Conservation (phyloP, 2,113 vertebrate species). For the Oryzias melastigma region DNA sequence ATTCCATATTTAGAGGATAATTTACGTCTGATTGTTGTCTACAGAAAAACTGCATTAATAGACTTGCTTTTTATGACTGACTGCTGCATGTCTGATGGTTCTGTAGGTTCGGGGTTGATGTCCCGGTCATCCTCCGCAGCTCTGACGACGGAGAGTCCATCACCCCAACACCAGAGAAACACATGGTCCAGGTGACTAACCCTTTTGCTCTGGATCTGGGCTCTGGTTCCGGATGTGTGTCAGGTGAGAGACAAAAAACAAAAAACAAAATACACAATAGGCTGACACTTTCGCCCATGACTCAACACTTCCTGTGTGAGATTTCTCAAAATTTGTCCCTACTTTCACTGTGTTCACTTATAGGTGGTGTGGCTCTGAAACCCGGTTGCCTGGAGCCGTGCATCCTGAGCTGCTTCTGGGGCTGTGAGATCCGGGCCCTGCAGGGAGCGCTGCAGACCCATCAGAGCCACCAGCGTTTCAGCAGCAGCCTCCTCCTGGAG, state of each 20-base stretch:
- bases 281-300: not conserved
- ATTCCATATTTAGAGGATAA: too few relatives aligned
- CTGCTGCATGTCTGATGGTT: not conserved
- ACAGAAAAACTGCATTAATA: too few relatives aligned
- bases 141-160: constrained; percentile 84
- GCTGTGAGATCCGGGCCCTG: constrained; percentile 85
- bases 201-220: constrained; percentile 87
- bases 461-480: constrained; percentile 72
- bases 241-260: constrained; percentile 72
- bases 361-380: constrained; percentile 82
- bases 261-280: not conserved
- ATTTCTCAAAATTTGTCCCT: not conserved
- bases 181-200: constrained; percentile 93
- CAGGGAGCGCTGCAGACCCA: constrained; percentile 84
- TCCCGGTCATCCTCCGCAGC: constrained; percentile 91
- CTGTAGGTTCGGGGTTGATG: constrained; percentile 89
- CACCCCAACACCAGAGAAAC: constrained; percentile 82
- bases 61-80: too few relatives aligned
- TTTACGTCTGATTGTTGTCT: too few relatives aligned
- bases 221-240: constrained; percentile 76
- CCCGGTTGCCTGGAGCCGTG: constrained; percentile 87
- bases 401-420: constrained; percentile 90
- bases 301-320: too few relatives aligned
- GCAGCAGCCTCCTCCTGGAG: constrained; percentile 82
- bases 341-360: not conserved